These are phyloP conservation scores for Heliothis subflexa DNA, from an alignment of 1,140 invertebrate species.

Conservation along the genomic window DNA sequence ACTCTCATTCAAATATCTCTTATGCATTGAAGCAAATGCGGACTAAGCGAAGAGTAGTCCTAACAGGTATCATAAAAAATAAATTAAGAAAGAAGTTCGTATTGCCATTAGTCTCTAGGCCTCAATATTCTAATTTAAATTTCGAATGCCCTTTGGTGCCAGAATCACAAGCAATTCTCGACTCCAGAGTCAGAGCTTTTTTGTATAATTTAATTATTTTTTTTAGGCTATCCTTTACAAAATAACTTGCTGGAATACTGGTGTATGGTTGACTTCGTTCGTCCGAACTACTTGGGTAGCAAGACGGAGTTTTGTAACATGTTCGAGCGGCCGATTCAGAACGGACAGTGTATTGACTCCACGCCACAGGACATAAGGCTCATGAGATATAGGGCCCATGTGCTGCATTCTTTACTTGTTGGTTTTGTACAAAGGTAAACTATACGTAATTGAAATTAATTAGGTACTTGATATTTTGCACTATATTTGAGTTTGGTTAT, in stretches of 20 bases:
- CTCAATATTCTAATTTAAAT: too few species aligned
- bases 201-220: too few species aligned
- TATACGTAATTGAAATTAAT: conserved; percentile 22
- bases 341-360: conserved; percentile 97
- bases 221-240: conserved; percentile 95
- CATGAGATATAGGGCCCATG: conserved; percentile 96
- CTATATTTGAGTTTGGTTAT: too few species aligned
- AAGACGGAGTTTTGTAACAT: conserved; percentile 98
- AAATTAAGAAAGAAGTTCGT: background rate
- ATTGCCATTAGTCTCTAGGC: too few species aligned
- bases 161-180: too few species aligned
- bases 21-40: conserved; percentile 96
- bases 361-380: conserved; percentile 95
- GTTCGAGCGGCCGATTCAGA: conserved; percentile 98
- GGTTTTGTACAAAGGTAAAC: conserved; percentile 95
- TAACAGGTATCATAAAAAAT: conserved; percentile 89
- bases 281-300: conserved; percentile 96
- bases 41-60: conserved; percentile 95
- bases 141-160: too few species aligned
- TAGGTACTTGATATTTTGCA: background rate
- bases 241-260: conserved; percentile 98
- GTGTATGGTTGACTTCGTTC: conserved; percentile 98
- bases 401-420: conserved; percentile 94
- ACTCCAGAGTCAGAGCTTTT: too few species aligned
- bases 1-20: conserved; percentile 97